Conservation (phyloP, 1,140 invertebrate genomes). For the Platyscapa corneri region DNA sequence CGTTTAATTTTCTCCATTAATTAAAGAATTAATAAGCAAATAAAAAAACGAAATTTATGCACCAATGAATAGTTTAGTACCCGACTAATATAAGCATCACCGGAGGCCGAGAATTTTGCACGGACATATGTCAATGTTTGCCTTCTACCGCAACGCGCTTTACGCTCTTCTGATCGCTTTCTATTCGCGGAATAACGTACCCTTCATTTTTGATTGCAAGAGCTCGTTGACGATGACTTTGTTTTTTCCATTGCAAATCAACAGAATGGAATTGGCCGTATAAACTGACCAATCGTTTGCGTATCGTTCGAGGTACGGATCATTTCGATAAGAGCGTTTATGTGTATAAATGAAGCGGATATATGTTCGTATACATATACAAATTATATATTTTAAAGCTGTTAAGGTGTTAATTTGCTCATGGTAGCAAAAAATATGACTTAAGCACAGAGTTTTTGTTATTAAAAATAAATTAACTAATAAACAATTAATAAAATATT, state of each 20-base stretch:
- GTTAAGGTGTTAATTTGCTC: too few species aligned
- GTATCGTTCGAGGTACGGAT: neutral
- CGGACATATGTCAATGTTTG: constrained; percentile 73
- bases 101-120: constrained; percentile 57
- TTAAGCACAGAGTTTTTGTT: too few species aligned
- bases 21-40: too few species aligned
- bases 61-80: neutral
- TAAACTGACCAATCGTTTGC: constrained; percentile 44
- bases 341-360: too few species aligned
- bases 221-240: neutral
- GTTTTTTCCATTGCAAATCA: neutral
- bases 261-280: constrained; percentile 35
- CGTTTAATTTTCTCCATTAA: too few species aligned
- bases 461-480: too few species aligned
- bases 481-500: too few species aligned
- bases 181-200: neutral
- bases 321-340: too few species aligned
- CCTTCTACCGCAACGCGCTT: constrained; percentile 66
- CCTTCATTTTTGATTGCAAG: neutral
- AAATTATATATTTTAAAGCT: too few species aligned
- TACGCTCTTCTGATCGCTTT: constrained; percentile 63
- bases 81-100: neutral
- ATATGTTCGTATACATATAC: too few species aligned
- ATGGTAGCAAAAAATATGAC: too few species aligned
- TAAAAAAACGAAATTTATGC: neutral